phyloP scores from a whole-genome alignment of 2,888 invertebrate species.

The Agriopis leucophaearia region DNA sequence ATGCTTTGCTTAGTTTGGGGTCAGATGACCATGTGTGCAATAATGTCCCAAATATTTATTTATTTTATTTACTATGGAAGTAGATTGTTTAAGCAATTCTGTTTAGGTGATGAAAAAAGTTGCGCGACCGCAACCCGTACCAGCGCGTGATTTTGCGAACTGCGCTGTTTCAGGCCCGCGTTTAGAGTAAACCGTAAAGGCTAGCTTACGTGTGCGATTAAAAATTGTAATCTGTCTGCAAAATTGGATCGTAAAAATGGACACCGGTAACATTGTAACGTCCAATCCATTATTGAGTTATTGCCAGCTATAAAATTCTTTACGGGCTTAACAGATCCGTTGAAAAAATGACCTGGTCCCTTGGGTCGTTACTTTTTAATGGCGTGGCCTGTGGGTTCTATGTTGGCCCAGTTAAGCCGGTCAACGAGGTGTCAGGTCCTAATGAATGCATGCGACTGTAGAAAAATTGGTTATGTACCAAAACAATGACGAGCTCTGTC shows the following conservation, averaged over 20 bases:
- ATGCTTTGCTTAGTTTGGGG: too few relatives aligned
- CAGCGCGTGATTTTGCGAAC: too few relatives aligned
- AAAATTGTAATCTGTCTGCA: constrained; percentile 6
- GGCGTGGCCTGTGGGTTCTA: constrained; percentile 1
- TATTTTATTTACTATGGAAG: too few relatives aligned
- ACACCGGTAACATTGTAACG: constrained; percentile 22
- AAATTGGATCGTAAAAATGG: constrained; percentile 21
- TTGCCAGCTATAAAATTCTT: constrained; percentile 29
- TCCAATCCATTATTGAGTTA: constrained; percentile 41
- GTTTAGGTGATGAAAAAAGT: too few relatives aligned
- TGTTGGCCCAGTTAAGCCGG: constrained; percentile 19
- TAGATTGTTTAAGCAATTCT: too few relatives aligned
- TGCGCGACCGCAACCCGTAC: too few relatives aligned
- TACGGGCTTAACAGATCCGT: constrained; percentile 23
- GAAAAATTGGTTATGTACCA: too few relatives aligned
- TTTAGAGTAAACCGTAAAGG: background rate
- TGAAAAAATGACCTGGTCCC: constrained; percentile 29
- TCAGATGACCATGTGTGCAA: too few relatives aligned
- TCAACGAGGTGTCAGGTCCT: constrained; percentile 18
- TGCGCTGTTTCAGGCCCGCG: too few relatives aligned
- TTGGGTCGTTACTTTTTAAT: constrained; percentile 33
- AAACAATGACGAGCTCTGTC: too few relatives aligned
- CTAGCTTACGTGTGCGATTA: background rate
- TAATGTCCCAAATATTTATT: too few relatives aligned
- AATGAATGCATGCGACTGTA: background rate